phyloP scores from a whole-genome alignment of 2,888 invertebrate genomes.

The Polydesmus complanatus region DNA sequence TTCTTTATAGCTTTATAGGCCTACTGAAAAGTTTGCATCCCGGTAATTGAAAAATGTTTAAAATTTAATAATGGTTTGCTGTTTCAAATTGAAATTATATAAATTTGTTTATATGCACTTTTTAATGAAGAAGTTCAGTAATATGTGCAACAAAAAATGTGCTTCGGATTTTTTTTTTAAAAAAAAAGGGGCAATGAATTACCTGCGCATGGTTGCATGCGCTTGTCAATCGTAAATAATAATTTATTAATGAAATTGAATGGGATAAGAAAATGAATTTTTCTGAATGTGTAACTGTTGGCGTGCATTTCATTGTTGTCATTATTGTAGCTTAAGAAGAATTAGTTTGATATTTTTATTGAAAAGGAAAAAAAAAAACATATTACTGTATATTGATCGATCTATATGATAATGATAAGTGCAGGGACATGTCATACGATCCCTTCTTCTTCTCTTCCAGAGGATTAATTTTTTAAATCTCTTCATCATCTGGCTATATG shows the following conservation, averaged over 20 bases:
- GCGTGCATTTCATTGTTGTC: not conserved
- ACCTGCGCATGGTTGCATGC: not conserved
- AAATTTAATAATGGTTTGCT: too few relatives aligned
- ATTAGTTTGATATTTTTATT: not conserved
- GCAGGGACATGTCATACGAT: not conserved
- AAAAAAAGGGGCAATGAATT: too few relatives aligned
- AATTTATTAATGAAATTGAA: not conserved
- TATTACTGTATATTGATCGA: not conserved
- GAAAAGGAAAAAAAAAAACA: not conserved
- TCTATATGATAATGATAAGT: not conserved
- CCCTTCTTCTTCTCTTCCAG: not conserved
- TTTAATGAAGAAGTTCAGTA: too few relatives aligned
- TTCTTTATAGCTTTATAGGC: too few relatives aligned
- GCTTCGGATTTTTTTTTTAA: too few relatives aligned
- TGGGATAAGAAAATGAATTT: not conserved
- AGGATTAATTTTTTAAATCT: not conserved
- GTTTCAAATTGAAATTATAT: too few relatives aligned
- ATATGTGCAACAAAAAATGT: too few relatives aligned
- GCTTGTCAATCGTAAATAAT: not conserved
- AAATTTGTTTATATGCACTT: too few relatives aligned
- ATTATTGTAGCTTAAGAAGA: not conserved
- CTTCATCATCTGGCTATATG: not conserved
- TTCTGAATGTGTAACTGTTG: not conserved
- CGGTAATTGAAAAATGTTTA: too few relatives aligned
- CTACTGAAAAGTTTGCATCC: too few relatives aligned